Evolutionary conservation across 2,888 invertebrate genomes (phyloP).

Genomic region (Caenorhabditis sp.): DNA sequence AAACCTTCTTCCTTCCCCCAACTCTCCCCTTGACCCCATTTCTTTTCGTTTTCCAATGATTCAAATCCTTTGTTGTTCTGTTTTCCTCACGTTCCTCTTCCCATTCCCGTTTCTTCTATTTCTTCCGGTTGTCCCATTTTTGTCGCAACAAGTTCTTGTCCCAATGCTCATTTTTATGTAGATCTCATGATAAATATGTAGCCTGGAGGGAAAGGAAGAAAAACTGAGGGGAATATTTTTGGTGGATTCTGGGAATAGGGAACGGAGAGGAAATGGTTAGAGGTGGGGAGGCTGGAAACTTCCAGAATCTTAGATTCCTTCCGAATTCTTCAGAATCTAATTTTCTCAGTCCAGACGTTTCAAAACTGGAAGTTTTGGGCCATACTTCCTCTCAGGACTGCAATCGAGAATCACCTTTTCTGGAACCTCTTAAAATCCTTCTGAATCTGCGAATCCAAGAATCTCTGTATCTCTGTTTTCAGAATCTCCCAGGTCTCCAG

Average conservation of each 20-base stretch:
- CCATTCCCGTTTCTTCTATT: not conserved
- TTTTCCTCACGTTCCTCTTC: not conserved
- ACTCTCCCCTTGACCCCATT: not conserved
- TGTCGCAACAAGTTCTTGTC: constrained; percentile 1
- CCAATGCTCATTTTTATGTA: constrained; percentile 17
- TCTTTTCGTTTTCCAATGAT: constrained; percentile 5
- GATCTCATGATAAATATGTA: not conserved
- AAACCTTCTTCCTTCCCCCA: constrained; percentile 3
- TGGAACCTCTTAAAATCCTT: not conserved
- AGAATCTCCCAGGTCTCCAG: not conserved
- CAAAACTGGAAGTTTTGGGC: no score
- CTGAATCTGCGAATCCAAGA: not conserved
- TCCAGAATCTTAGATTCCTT: not conserved
- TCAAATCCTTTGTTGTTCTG: constrained; percentile 28
- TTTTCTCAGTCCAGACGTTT: no score
- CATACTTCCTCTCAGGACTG: no score
- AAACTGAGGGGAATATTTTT: not conserved
- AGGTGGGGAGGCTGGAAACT: not conserved
- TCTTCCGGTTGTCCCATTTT: not conserved
- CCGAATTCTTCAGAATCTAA: no score
- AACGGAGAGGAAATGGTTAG: not conserved
- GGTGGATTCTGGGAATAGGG: not conserved
- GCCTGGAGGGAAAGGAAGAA: not conserved
- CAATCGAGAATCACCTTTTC: not conserved
- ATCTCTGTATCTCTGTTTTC: not conserved